Evolutionary conservation across 1,140 invertebrate genomes (phyloP).

Genomic region (Pseudachorutes palmiensis): DNA sequence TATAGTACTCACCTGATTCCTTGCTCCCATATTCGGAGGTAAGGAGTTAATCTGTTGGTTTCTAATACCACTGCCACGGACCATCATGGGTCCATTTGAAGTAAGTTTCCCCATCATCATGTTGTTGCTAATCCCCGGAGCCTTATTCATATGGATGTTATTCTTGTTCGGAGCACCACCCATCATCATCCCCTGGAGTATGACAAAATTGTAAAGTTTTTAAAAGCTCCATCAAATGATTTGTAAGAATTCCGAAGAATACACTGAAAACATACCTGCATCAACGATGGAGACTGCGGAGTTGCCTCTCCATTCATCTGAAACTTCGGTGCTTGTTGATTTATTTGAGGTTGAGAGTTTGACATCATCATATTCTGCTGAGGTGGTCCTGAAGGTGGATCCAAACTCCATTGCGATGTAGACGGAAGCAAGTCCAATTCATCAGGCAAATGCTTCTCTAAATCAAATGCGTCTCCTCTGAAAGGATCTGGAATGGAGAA

Average conservation of each 20-base stretch:
- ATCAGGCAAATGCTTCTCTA: slow-evolving; percentile 86
- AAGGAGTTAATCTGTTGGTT: slow-evolving; percentile 19
- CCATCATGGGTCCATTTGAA: slow-evolving; percentile 33
- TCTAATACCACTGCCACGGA: slow-evolving; percentile 25
- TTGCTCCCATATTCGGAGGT: slow-evolving; percentile 25
- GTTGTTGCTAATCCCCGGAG: slow-evolving; percentile 31
- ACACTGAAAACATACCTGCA: slow-evolving; percentile 13
- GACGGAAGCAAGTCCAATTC: slow-evolving; percentile 66
- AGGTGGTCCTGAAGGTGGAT: slow-evolving; percentile 41
- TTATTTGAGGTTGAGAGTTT: slow-evolving; percentile 55
- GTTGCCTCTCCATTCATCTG: slow-evolving; percentile 32
- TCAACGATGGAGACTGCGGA: slow-evolving; percentile 15
- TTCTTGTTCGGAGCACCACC: slow-evolving; percentile 7
- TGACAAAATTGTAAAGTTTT: background rate
- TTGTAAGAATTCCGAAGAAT: background rate
- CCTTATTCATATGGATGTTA: slow-evolving; percentile 30
- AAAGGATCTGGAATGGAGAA: slow-evolving; percentile 60
- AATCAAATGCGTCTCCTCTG: slow-evolving; percentile 71
- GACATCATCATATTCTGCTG: slow-evolving; percentile 59
- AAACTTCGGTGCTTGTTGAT: slow-evolving; percentile 26
- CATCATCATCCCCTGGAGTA: slow-evolving; percentile 34
- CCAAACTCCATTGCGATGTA: slow-evolving; percentile 35
- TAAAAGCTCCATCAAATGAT: background rate
- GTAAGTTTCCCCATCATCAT: slow-evolving; percentile 36
- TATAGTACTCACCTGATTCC: slow-evolving; percentile 33